Evolutionary conservation across 2,888 invertebrate genomes (phyloP).

Genomic region (Cataglyphis livida): DNA sequence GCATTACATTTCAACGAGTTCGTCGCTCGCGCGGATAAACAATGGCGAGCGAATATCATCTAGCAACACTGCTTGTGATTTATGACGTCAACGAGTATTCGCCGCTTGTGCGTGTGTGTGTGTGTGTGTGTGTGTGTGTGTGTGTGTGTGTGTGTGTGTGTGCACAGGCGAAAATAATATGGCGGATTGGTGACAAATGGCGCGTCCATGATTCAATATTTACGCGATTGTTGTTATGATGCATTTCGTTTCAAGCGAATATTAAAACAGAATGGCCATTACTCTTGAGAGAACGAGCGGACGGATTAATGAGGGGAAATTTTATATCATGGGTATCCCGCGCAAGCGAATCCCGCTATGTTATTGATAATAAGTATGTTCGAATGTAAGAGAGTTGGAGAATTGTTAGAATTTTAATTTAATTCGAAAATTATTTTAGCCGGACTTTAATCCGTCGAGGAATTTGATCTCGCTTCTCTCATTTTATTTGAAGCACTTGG

Average conservation of each 20-base stretch:
- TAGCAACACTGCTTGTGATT: conserved; percentile 47
- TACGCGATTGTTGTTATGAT: conserved; percentile 53
- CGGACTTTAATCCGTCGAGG: background rate
- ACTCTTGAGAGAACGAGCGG: conserved; percentile 30
- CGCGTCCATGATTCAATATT: conserved; percentile 54
- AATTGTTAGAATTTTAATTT: conserved; percentile 15
- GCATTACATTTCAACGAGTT: conserved; percentile 41
- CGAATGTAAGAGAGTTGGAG: background rate
- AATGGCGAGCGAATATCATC: conserved; percentile 48
- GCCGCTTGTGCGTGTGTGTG: background rate
- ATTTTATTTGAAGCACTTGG: background rate
- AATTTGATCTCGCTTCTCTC: background rate
- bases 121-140: too few species aligned
- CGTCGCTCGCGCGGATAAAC: conserved; percentile 34
- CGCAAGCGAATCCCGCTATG: background rate
- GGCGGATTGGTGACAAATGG: conserved; percentile 51
- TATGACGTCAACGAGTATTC: conserved; percentile 27
- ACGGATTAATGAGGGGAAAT: conserved; percentile 26
- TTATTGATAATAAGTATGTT: background rate
- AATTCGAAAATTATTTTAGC: conserved; percentile 24
- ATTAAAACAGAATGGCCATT: conserved; percentile 47
- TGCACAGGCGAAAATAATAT: conserved; percentile 41
- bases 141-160: background rate
- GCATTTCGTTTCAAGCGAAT: conserved; percentile 41
- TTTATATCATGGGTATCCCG: background rate